Evolutionary conservation across 64 coral and sea anemone species (phyloP).

Genomic region (Stylophora pistillata): DNA sequence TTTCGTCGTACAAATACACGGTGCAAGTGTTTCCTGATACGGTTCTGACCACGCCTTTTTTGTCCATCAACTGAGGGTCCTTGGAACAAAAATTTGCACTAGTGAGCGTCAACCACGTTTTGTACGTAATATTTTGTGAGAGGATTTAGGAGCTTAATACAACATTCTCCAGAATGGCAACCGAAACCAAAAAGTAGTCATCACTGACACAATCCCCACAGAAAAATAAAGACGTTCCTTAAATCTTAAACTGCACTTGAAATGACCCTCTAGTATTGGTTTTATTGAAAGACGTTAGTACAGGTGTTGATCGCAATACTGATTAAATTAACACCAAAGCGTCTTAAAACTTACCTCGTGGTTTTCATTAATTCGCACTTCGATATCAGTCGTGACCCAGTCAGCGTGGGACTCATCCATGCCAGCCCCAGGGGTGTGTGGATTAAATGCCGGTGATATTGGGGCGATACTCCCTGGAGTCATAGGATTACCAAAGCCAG

Average conservation of each 20-base stretch:
- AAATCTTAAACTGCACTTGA: too few species aligned
- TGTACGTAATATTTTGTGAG: too few species aligned
- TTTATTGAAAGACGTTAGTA: too few species aligned
- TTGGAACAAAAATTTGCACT: background rate
- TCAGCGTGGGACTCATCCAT: conserved; percentile 76
- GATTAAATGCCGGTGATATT: conserved; percentile 87
- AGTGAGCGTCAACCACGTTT: too few species aligned
- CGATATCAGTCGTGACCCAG: conserved; percentile 95
- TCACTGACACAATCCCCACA: too few species aligned
- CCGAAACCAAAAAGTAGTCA: background rate
- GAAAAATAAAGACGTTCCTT: too few species aligned
- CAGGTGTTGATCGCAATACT: too few species aligned
- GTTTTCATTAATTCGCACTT: conserved; percentile 92
- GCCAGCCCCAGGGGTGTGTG: conserved; percentile 84
- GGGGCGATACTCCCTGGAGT: conserved; percentile 92
- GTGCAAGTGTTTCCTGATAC: conserved; percentile 85
- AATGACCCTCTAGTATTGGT: too few species aligned
- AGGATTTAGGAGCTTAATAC: background rate
- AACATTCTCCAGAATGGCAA: background rate
- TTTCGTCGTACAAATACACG: conserved; percentile 88
- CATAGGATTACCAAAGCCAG: conserved; percentile 86
- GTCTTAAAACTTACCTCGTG: conserved; percentile 68
- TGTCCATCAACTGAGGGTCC: conserved; percentile 80
- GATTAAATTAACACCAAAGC: too few species aligned
- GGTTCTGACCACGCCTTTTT: conserved; percentile 84